These are phyloP conservation scores for Lagopus muta DNA, from an alignment of 2,113 vertebrate genomes.

Conservation along the genomic window DNA sequence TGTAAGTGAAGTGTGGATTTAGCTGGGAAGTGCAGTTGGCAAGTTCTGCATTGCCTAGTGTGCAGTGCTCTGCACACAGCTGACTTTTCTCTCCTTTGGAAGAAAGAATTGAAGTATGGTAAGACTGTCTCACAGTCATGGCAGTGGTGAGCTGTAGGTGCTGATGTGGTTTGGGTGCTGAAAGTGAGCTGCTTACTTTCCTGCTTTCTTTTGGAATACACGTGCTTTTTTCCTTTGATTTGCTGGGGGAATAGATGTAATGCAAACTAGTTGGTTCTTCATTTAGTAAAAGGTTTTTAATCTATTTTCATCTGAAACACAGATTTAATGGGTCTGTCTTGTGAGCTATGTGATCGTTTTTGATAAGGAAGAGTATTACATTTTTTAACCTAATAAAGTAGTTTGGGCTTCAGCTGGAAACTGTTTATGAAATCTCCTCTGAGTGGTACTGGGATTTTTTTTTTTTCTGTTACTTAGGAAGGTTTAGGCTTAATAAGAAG, in stretches of 20 bases:
- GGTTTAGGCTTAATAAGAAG: background rate
- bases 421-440: background rate
- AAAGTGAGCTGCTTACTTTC: background rate
- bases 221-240: background rate
- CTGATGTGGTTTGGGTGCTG: background rate
- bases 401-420: background rate
- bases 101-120: background rate
- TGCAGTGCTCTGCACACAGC: background rate
- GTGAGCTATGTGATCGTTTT: background rate
- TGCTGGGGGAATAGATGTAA: background rate
- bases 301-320: background rate
- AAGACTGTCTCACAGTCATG: background rate
- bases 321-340: background rate
- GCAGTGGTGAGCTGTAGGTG: background rate
- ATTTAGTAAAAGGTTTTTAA: background rate
- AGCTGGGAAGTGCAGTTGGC: background rate
- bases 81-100: background rate
- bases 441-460: background rate
- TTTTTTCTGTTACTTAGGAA: slow-evolving; percentile 10
- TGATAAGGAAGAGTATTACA: background rate
- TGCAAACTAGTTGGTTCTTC: background rate
- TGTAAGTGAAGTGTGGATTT: background rate
- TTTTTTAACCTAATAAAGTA: slow-evolving; percentile 42
- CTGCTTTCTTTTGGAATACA: accelerated
- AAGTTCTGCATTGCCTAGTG: background rate